Base-by-base conservation (phyloP, 2,113 vertebrate genomes). In the Megalops atlanticus region DNA sequence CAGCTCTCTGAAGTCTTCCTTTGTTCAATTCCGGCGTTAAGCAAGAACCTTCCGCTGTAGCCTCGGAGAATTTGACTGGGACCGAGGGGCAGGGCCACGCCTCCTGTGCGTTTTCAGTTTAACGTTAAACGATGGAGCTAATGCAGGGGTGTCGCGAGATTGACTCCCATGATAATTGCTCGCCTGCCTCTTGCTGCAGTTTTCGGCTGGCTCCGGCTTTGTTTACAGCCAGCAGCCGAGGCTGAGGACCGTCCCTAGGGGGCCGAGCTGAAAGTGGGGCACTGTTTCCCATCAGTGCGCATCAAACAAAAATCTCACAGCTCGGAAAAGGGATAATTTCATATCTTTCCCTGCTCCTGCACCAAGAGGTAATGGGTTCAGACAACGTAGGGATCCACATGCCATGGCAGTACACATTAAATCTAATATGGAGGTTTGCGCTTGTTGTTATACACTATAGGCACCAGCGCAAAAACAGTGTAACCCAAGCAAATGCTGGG, bases 231-330 rank as follows among this genome's bases (percentile, higher is more conserved):
- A 75, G 78, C 74, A 86, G 81, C 76, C 82, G 90, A 88, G 87
- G 91, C 86, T 88, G 87, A 91, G 77, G 90, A 87, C 85, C 76
- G 33, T 77, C 89, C 91, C 91, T 89, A 81, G 36, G 82, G 82
- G 84, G 78, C 72, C 36, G 38, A 83, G 72, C 81, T 81, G 86
- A 92, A 93, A 92, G 86, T 92, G 89, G 91, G 89, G 89, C 90
- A 92, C 85, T 86, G 84, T 88, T 84, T 91, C 85, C 78, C 82
- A 83, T 83, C 86, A 54, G 78, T 82, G 79, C 41, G 49, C 76
- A 69, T 91, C 86, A 90, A 89, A 89, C 85, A n/a, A 82, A 85
- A 85, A 89, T 84, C 82, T 86, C 80, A 78, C 76, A 76, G 82
- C 86, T 84, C 68, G 70, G 86, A 86, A 80, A 58, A 47, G 75